Base-by-base conservation (phyloP, 2,888 invertebrate genomes). In the Auanema sp. region DNA sequence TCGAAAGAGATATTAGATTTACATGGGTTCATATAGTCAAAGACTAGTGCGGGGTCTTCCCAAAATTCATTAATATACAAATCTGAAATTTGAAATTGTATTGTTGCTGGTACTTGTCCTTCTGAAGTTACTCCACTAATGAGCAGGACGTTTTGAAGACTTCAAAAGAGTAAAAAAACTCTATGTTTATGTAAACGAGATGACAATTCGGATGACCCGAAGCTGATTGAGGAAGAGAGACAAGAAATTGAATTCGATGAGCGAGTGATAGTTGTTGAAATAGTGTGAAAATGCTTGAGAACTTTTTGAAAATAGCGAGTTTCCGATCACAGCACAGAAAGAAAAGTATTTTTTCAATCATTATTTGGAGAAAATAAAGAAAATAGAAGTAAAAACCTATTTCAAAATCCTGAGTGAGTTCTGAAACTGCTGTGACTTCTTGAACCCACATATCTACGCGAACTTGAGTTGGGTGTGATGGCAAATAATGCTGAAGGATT, bases 1-100 rank as follows among this genome's bases (percentile, higher is more conserved):
- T 83, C 83, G 53, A 83, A 79, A n/a, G 82, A 80, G 40, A 83
- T 76, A 66, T 83, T 83, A 33, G 60, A 64, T 71, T 80, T 81
- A 69, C 83, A 83, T 5, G 83, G 83, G 66, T 83, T 83, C 81
- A 83, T 78, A 58, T 79, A 75, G 42, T 79, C 78, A 62, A 75
- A 83, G 4, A 74, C 68, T 18, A 83, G 64, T 2, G 80, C 81
- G 11, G 83, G 82, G 64, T 83, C 83, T 55, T 77, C 79, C 83
- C 83, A 83, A 60, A 81, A 79, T 64, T 83, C 83, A 68, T 83
- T 83, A 55, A 83, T 81, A 64, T 83, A 83, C 40, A 83, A 60
- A 65, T 83, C 83, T 81, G 66, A 14, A 68, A 50, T 16, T 33
- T 5, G 8, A 8, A 33, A 33, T 8, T 33, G 3, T 8, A 33